Base-by-base conservation (phyloP, 2,888 invertebrate genomes). In the Icerya purchasi region DNA sequence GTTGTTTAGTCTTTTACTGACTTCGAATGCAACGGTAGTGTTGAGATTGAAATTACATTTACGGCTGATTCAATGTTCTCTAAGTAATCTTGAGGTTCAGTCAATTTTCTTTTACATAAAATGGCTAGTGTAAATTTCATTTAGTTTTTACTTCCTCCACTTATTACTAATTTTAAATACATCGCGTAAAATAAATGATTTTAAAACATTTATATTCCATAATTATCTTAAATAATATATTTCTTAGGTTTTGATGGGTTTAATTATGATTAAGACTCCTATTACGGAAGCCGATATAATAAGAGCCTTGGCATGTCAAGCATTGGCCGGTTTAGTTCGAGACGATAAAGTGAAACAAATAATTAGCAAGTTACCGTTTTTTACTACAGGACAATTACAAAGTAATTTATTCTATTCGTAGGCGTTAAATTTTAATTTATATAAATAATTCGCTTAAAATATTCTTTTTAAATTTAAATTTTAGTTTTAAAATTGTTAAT, bases 261-360 rank as follows among this genome's bases (percentile, higher is more conserved):
- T 94, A 62, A 84, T 97, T 82, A 84, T 85, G 74, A 81, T 86
- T 18, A 93, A 93, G 73, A 84, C 86, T 0, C 97, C 97, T 0
- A 89, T 96, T 60, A 94, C 94, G 1, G 96, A 97, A 75, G 97
- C 97, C 19, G 97, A 98, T 73, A 82, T 86, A 50, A 84, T 98
- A 66, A 79, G 97, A 56, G 90, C 91, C 2, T 76, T 96, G 67
- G 94, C 97, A 0, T 96, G 96, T 70, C 79, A 86, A 66, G 93
- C 93, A 2, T 75, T 97, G 54, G 88, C 90, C 25, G 97, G 97
- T 0, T 76, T 98, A 36, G 89, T 94, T 0, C 77, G 96, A n/a
- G 90, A 88, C 59, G 88, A 91, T 70, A 89, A 88, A 56, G 87
- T 96, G 1, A 74, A 87, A 3, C 96, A 97, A 75, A 96, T 97